A percentile compares a stretch with the other conserved stretches of the same genome.
These are phyloP conservation scores for Ypsolopha scabrella DNA, from an alignment of 2,888 invertebrate genomes.

Conservation along the genomic window DNA sequence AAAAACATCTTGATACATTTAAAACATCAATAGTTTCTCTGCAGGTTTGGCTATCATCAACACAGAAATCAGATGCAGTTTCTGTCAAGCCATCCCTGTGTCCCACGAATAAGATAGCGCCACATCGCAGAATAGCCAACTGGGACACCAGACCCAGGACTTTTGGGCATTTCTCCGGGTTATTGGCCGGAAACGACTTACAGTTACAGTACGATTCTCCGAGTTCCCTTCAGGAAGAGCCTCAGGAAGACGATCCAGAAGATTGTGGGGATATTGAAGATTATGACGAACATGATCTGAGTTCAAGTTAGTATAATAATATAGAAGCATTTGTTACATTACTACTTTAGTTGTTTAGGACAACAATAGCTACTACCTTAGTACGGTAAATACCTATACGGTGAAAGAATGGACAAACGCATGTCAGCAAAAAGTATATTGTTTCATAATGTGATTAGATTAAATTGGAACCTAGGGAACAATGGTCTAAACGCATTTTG, in stretches of 20 bases:
- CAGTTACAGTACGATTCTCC: conserved; percentile 16
- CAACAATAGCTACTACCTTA: neutral
- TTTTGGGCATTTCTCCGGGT: conserved; percentile 26
- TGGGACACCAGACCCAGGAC: conserved; percentile 32
- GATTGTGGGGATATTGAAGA: conserved; percentile 61
- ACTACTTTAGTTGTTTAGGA: neutral
- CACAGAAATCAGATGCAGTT: conserved; percentile 17
- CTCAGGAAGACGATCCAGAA: conserved; percentile 41
- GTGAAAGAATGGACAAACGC: neutral
- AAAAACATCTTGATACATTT: neutral
- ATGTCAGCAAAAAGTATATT: too few species aligned
- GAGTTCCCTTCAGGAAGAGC: conserved; percentile 37
- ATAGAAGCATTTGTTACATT: neutral
- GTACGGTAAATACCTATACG: neutral
- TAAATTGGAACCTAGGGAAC: neutral
- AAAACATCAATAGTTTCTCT: neutral
- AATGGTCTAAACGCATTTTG: too few species aligned
- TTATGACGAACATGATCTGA: conserved; percentile 56
- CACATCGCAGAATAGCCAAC: conserved; percentile 29
- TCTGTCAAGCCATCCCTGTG: conserved; percentile 44
- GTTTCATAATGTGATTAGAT: neutral
- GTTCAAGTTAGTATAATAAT: conserved; percentile 35
- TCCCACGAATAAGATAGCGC: conserved; percentile 60
- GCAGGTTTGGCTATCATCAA: neutral
- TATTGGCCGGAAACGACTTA: conserved; percentile 26